Percentiles rank a stretch among this genome's conserved stretches.
These are phyloP conservation scores for Myotis pilosus DNA, from an alignment of 2,797 vertebrate genomes.

Conservation along the genomic window DNA sequence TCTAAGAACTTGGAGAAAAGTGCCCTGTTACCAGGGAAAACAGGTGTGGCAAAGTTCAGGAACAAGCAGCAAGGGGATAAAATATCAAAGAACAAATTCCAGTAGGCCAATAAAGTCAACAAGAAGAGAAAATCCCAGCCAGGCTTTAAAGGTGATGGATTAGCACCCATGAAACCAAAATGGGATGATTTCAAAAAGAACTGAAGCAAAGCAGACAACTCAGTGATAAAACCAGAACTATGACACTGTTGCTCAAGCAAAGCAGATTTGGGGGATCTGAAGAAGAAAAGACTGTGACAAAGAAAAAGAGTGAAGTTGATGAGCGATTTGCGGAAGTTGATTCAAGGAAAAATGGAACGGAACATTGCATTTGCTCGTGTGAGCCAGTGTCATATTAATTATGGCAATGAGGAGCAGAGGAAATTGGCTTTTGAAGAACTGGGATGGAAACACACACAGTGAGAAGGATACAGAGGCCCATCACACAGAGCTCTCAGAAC, in stretches of 20 bases:
- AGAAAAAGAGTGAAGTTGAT: constrained; percentile 87
- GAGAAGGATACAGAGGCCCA: constrained; percentile 82
- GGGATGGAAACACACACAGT: constrained; percentile 92
- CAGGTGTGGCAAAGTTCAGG: neutral
- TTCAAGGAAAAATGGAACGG: constrained; percentile 92
- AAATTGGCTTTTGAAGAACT: constrained; percentile 90
- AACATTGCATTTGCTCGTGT: constrained; percentile 95
- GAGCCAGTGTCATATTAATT: constrained; percentile 95
- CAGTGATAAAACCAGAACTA: constrained; percentile 87
- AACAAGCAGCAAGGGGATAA: neutral
- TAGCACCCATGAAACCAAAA: neutral
- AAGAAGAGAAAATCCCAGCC: neutral
- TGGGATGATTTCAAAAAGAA: constrained; percentile 88
- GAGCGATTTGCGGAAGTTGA: constrained; percentile 89
- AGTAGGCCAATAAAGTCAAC: neutral
- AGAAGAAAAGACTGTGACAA: constrained; percentile 92
- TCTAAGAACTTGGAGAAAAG: neutral
- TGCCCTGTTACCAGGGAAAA: neutral
- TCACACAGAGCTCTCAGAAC: constrained; percentile 90
- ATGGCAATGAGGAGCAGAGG: constrained; percentile 90
- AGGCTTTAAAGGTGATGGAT: neutral
- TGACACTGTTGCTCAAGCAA: constrained; percentile 84
- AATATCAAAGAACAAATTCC: neutral
- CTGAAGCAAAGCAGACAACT: constrained; percentile 87
- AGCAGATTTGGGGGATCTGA: constrained; percentile 91